Base-by-base conservation (phyloP, 2,113 vertebrate genomes). In the Trachemys scripta region DNA sequence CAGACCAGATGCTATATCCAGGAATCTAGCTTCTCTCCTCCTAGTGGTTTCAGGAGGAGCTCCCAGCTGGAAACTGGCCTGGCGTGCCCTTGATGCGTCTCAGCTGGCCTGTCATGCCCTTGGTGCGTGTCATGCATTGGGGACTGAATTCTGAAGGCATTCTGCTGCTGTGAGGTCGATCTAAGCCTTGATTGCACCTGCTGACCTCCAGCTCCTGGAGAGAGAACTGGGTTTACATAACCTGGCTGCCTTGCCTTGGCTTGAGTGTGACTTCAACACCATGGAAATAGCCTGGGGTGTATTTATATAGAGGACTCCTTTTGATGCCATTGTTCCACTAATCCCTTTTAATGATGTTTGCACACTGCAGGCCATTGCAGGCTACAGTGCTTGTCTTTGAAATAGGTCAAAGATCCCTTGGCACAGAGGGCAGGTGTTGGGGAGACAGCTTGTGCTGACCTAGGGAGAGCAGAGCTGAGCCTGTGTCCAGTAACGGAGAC, bases 401-500 rank as follows among this genome's bases (percentile, higher is more conserved):
- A 27, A 25, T 3, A 25, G 45, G 50, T 56, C 75, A n/a, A 57
- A 2, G 57, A 22, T 14, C 35, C 45, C 65, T 25, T 25, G n/a
- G 65, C 19, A 20, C 51, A 5, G 62, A 17, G 6, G 84, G 3
- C 27, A 31, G 45, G 38, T 76, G 72, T 45, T 24, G 12, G 65
- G 65, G 35, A 31, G 4, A 27, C 35, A 19, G 65, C 12, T 0
- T 0, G n/a, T 2, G 1, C 5, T 17, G 10, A 12, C 0, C 7
- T 35, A 16, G 50, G 0, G 24, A 42, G 50, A 38, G 35, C 0
- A 0, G 76, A 82, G 45, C 45, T 27, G n/a, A 16, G 45, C 62
- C 62, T 4, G 19, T 38, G 42, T 12, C 83, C 0, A 0, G 12
- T 0, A 2, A 19, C 17, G n/a, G 25, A 51, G 89, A 14, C 3